Conservation (phyloP, 1,140 invertebrate species). For the Wasmannia auropunctata region DNA sequence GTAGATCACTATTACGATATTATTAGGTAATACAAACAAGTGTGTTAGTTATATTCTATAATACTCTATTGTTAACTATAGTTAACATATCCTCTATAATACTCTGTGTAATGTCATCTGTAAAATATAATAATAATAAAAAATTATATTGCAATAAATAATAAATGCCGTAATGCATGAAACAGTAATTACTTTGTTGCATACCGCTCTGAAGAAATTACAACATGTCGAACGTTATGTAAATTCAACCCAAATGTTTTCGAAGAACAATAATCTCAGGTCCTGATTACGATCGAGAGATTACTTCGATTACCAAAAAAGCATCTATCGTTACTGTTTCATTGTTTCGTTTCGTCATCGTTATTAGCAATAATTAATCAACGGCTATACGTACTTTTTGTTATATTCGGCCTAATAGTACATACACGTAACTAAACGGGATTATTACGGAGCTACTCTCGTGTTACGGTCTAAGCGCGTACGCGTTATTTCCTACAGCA, state of each 20-base stretch:
- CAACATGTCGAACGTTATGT: background rate
- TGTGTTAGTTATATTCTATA: constrained; percentile 2
- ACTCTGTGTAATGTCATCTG: constrained; percentile 18
- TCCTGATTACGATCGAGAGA: constrained; percentile 62
- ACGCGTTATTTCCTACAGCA: constrained; percentile 61
- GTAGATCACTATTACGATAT: background rate
- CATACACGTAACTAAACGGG: constrained; percentile 69
- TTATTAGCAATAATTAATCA: constrained; percentile 64
- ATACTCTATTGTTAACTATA: constrained; percentile 28
- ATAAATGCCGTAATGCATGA: background rate
- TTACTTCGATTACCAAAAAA: constrained; percentile 48
- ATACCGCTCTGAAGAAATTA: background rate
- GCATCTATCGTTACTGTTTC: constrained; percentile 41
- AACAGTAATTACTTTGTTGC: background rate
- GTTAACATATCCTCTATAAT: constrained; percentile 12
- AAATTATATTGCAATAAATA: constrained; percentile 30
- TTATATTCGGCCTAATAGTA: constrained; percentile 69
- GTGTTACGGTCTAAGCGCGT: constrained; percentile 67
- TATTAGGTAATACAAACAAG: constrained; percentile 6
- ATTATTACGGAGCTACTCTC: constrained; percentile 43
- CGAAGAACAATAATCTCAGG: background rate
- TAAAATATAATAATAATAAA: constrained; percentile 22
- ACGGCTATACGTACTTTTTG: constrained; percentile 55
- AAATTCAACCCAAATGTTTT: background rate
- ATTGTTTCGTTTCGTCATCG: constrained; percentile 36